phyloP scores from a whole-genome alignment of 2,888 invertebrate species.

The Nymphalis polychloros region DNA sequence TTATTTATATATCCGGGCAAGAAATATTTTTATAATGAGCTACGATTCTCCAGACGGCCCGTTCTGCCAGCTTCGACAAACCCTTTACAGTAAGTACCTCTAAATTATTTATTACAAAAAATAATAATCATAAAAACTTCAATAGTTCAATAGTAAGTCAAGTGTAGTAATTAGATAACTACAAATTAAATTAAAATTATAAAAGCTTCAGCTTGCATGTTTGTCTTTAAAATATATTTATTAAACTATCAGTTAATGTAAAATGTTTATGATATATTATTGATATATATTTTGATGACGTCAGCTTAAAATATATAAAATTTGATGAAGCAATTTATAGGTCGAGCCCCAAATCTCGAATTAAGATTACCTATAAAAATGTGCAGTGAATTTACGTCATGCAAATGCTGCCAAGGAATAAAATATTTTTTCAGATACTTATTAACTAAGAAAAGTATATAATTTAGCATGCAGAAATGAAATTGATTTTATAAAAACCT shows the following conservation, averaged over 20 bases:
- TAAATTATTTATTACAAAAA: not conserved
- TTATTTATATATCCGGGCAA: slow-evolving; percentile 53
- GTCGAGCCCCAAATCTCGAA: not conserved
- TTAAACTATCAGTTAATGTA: not conserved
- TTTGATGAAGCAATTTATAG: slow-evolving; percentile 4
- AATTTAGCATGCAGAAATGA: no score
- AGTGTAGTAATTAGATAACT: no score
- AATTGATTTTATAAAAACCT: no score
- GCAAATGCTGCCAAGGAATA: not conserved
- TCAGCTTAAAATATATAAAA: not conserved
- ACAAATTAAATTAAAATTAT: no score
- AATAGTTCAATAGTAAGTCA: no score
- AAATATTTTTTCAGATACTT: not conserved
- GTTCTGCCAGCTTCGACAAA: slow-evolving; percentile 51
- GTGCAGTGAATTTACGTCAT: not conserved
- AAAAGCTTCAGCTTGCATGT: no score
- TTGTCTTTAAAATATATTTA: not conserved
- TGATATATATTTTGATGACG: not conserved
- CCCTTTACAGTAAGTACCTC: slow-evolving; percentile 51
- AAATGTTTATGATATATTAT: not conserved
- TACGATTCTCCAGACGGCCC: slow-evolving; percentile 62
- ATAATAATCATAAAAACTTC: no score
- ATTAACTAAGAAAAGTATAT: no score
- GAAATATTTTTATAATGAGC: slow-evolving; percentile 65
- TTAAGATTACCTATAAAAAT: not conserved